phyloP scores from a whole-genome alignment of 2,797 vertebrate species.

The Sorex maritimensis region DNA sequence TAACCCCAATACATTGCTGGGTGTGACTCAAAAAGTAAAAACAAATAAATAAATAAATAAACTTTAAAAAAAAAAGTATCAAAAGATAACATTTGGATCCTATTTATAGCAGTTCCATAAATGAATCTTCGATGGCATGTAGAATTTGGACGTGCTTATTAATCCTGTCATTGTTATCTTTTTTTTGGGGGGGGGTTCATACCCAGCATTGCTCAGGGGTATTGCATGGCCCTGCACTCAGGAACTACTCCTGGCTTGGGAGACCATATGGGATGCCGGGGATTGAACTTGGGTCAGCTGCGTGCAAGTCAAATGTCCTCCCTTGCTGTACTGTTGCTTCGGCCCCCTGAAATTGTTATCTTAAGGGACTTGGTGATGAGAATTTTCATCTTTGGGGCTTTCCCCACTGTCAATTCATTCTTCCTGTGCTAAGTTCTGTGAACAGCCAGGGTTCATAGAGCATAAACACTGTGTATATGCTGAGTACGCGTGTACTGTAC shows the following conservation, averaged over 20 bases:
- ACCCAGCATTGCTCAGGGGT: too few species aligned
- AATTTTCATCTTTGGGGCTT: background rate
- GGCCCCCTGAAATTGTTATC: background rate
- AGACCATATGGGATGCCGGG: too few species aligned
- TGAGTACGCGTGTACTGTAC: background rate
- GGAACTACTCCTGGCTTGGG: too few species aligned
- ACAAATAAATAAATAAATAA: too few species aligned
- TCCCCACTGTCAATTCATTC: slow-evolving; percentile 5
- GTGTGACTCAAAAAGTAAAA: too few species aligned
- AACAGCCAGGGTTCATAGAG: background rate
- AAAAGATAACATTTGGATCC: background rate
- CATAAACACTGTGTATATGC: background rate
- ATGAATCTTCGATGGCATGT: background rate
- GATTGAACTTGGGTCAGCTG: too few species aligned
- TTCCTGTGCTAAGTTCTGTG: slow-evolving; percentile 10
- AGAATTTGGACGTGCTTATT: background rate
- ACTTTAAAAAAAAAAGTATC: background rate
- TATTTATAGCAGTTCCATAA: slow-evolving; percentile 12
- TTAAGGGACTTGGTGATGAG: background rate
- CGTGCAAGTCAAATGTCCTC: too few species aligned
- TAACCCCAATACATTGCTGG: too few species aligned
- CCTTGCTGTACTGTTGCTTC: too few species aligned
- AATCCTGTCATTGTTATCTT: background rate
- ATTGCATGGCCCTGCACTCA: too few species aligned
- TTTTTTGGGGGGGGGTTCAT: too few species aligned